Conservation (phyloP, 2,888 invertebrate species). For the Ramazzottius varieornatus region DNA sequence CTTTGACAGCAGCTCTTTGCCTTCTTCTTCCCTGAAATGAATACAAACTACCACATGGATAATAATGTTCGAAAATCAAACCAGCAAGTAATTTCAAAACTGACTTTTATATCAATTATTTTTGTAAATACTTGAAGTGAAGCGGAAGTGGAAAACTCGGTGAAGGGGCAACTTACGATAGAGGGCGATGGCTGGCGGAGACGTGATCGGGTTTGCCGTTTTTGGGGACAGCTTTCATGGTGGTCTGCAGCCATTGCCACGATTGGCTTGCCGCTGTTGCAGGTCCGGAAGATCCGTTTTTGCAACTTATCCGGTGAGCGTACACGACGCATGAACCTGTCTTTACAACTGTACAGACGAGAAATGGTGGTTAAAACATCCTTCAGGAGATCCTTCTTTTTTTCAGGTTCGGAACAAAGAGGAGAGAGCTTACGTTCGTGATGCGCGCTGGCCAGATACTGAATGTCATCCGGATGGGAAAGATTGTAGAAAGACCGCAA, state of each 20-base stretch:
- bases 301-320: neutral
- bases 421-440: slow-evolving; percentile 96
- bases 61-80: slow-evolving; percentile 3
- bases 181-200: slow-evolving; percentile 85
- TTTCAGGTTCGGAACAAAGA: too few species aligned
- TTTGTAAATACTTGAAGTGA: too few species aligned
- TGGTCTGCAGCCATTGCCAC: slow-evolving; percentile 95
- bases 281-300: too few species aligned
- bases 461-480: slow-evolving; percentile 87
- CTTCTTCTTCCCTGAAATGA: slow-evolving; percentile 68
- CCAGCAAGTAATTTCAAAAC: neutral
- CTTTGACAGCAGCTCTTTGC: slow-evolving; percentile 79
- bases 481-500: slow-evolving; percentile 75
- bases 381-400: too few species aligned
- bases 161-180: slow-evolving; percentile 77
- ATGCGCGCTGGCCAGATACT: slow-evolving; percentile 91
- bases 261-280: slow-evolving; percentile 29
- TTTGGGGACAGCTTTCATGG: slow-evolving; percentile 85
- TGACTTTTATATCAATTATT: too few species aligned
- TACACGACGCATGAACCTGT: slow-evolving; percentile 5
- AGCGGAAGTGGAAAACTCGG: too few species aligned
- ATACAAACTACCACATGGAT: neutral
- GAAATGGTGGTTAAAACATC: neutral
- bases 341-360: slow-evolving; percentile 4
- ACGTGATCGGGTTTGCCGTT: slow-evolving; percentile 98